phyloP scores from a whole-genome alignment of 2,113 vertebrate species.

The Bothrops jararaca region DNA sequence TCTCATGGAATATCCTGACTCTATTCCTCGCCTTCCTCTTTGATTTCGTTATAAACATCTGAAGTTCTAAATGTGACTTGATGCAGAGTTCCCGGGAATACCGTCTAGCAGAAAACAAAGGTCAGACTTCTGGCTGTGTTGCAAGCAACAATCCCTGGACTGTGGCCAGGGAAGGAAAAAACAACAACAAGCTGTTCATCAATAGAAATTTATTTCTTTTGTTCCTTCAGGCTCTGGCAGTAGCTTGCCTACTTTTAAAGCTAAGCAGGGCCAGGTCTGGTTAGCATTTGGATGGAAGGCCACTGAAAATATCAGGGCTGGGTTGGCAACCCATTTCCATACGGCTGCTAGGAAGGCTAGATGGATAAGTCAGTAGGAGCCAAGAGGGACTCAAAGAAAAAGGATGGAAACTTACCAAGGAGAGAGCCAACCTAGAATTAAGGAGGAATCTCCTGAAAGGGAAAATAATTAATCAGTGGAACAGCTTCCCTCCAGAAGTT shows the following conservation, averaged over 20 bases:
- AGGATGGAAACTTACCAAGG: background rate
- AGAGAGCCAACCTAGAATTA: background rate
- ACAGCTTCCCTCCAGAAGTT: background rate
- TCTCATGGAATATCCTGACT: background rate
- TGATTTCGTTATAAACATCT: background rate
- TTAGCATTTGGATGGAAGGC: background rate
- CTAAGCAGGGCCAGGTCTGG: background rate
- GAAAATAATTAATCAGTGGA: background rate
- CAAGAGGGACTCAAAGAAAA: background rate
- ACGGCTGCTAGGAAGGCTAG: background rate
- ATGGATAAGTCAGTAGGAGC: background rate
- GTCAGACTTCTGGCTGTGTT: background rate
- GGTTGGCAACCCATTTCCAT: background rate
- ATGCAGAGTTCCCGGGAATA: background rate
- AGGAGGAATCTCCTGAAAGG: background rate
- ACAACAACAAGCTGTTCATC: background rate
- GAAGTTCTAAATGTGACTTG: background rate
- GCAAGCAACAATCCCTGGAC: background rate
- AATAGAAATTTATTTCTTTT: background rate
- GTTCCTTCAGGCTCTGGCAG: background rate
- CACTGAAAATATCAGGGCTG: background rate
- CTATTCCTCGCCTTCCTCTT: background rate
- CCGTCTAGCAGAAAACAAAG: background rate
- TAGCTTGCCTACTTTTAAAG: background rate
- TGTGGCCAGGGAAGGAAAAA: background rate